phyloP scores from a whole-genome alignment of 2,797 vertebrate genomes.

The Lates japonicus region DNA sequence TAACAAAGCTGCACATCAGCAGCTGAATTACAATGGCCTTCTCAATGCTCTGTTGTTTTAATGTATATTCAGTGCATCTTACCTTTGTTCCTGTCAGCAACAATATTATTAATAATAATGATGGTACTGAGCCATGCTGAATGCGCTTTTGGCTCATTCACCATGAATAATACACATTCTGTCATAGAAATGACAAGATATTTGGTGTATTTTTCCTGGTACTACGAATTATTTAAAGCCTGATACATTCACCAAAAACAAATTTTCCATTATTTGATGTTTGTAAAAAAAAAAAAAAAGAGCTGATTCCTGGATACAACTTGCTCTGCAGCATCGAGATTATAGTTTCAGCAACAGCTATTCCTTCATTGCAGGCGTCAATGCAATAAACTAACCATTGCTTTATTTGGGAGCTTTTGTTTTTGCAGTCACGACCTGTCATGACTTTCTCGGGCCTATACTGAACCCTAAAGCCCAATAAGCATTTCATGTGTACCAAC shows the following conservation, averaged over 20 bases:
- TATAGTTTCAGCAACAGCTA: not conserved
- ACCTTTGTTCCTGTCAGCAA: constrained; percentile 13
- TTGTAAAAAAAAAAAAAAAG: not conserved
- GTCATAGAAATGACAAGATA: not conserved
- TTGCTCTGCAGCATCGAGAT: constrained; percentile 5
- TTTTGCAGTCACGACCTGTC: constrained; percentile 67
- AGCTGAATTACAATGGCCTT: constrained; percentile 56
- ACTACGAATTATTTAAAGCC: not conserved
- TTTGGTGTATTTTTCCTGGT: not conserved
- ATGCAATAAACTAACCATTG: not conserved
- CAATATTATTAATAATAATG: constrained; percentile 7
- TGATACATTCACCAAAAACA: not conserved
- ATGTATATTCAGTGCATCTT: constrained; percentile 13
- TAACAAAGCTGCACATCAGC: constrained; percentile 55
- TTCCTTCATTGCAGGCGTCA: constrained; percentile 5
- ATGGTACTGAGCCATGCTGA: not conserved
- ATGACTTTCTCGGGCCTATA: constrained; percentile 69
- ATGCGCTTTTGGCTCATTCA: not conserved
- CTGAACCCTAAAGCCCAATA: constrained; percentile 31
- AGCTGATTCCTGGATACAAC: not conserved
- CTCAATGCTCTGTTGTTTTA: constrained; percentile 6
- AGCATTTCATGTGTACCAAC: constrained; percentile 58
- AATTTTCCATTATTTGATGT: not conserved
- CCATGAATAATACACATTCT: not conserved
- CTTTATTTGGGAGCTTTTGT: constrained; percentile 18